Percentiles rank a stretch among this genome's conserved stretches.
Evolutionary conservation across 2,113 vertebrate genomes (phyloP).

Genomic region (Promerops cafer): DNA sequence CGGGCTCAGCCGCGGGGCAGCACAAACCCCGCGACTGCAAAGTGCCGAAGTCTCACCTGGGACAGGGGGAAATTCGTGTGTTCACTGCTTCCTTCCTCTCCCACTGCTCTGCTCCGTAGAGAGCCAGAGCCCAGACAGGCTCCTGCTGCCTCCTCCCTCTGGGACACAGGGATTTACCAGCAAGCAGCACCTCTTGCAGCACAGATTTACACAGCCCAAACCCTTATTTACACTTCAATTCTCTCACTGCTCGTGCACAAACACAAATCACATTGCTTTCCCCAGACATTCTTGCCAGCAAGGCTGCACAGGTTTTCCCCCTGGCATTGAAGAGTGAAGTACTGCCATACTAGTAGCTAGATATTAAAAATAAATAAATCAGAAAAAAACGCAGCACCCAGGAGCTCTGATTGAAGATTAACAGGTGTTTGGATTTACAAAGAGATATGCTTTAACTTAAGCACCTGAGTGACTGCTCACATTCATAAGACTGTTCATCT

Average conservation of each 20-base stretch:
- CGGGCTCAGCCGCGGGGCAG: accelerated
- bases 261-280: not conserved
- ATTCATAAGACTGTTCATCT: not conserved
- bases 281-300: not conserved
- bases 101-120: not conserved
- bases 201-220: not conserved
- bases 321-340: not conserved
- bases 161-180: not conserved
- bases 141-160: not conserved
- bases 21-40: accelerated
- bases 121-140: not conserved
- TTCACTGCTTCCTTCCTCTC: not conserved
- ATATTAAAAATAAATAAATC: not conserved
- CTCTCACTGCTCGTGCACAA: not conserved
- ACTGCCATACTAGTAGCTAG: not conserved
- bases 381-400: not conserved
- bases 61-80: not conserved
- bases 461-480: not conserved
- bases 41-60: not conserved
- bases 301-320: not conserved
- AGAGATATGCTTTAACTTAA: not conserved
- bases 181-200: not conserved
- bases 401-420: not conserved
- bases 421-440: not conserved
- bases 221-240: slow-evolving; percentile 3